A percentile compares a stretch with the other conserved stretches of the same genome.
Evolutionary conservation across 2,113 vertebrate species (phyloP).

Genomic region (Pica pica): DNA sequence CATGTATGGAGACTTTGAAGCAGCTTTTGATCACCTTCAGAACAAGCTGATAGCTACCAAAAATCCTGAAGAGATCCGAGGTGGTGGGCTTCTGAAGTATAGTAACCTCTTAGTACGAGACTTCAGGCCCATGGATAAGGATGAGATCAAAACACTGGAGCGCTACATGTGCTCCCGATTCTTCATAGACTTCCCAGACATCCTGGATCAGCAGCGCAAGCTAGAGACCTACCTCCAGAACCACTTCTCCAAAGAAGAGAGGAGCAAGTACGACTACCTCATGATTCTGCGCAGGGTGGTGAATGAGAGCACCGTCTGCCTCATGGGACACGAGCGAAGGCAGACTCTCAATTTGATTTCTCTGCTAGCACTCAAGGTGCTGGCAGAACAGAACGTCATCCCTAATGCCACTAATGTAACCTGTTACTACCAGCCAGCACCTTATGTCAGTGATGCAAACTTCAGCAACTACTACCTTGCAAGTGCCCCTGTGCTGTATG

Average conservation of each 20-base stretch:
- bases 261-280: slow-evolving; percentile 96
- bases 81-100: slow-evolving; percentile 94
- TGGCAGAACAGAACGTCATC: slow-evolving; percentile 93
- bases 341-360: slow-evolving; percentile 97
- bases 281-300: slow-evolving; percentile 91
- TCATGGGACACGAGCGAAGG: slow-evolving; percentile 94
- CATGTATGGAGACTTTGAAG: slow-evolving; percentile 89
- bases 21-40: slow-evolving; percentile 86
- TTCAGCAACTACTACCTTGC: slow-evolving; percentile 98
- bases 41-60: slow-evolving; percentile 93
- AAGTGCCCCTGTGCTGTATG: slow-evolving; percentile 71
- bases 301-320: slow-evolving; percentile 97
- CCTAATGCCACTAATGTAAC: slow-evolving; percentile 91
- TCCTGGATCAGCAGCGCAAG: slow-evolving; percentile 92
- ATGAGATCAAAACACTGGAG: slow-evolving; percentile 90
- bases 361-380: slow-evolving; percentile 86
- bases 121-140: slow-evolving; percentile 84
- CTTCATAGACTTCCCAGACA: slow-evolving; percentile 98
- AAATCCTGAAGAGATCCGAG: slow-evolving; percentile 94
- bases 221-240: slow-evolving; percentile 96
- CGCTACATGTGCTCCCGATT: slow-evolving; percentile 98
- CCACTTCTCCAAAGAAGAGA: slow-evolving; percentile 94
- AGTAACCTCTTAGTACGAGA: slow-evolving; percentile 93
- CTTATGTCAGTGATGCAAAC: slow-evolving; percentile 91
- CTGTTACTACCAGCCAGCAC: slow-evolving; percentile 97